Base-by-base conservation (phyloP, 2,797 vertebrate genomes). In the Chelmon rostratus region DNA sequence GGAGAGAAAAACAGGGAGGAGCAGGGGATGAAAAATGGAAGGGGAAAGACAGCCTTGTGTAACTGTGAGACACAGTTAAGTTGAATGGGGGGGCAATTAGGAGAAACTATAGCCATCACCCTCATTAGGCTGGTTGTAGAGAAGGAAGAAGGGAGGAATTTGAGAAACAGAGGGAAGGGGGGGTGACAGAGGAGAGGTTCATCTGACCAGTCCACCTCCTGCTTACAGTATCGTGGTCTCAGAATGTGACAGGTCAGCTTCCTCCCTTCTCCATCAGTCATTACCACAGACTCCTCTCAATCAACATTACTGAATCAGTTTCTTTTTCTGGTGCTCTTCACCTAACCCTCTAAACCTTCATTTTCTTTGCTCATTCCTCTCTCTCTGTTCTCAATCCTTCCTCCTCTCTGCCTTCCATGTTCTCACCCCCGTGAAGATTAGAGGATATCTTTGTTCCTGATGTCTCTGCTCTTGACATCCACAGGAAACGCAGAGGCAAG, bases 1-100 rank as follows among this genome's bases (percentile, higher is more conserved):
- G 21, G 42, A 31, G 53, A 40, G 31, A 33, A 44, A 50, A 37
- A 31, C 7, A 33, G 21, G 37, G 46, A 38, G 66, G 79, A 53
- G 70, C 10, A 28, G 53, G 66, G 81, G 80, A 92, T 92, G 93
- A 93, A 92, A 93, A 91, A 93, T 90, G 88, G 83, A 93, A 90
- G 82, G 88, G 84, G 76, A 84, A 73, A 86, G 90, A 84, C 91
- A 86, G 83, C 82, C 84, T 84, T 84, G 87, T 91, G 93, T 92
- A 91, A 93, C 73, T 7, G 69, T 82, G 85, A 91, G 89, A 90
- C 81, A 78, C 53, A 74, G 57, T 84, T 79, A 76, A 76, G 86
- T 73, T 66, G 46, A 1, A 35, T 31, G 74, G 83, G 87, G 38
- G 66, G 83, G 85, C 83, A 92, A 89, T 92, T 91, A 93, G 82